Evolutionary conservation across 2,797 vertebrate genomes (phyloP).

Genomic region (Clarias fuscus): DNA sequence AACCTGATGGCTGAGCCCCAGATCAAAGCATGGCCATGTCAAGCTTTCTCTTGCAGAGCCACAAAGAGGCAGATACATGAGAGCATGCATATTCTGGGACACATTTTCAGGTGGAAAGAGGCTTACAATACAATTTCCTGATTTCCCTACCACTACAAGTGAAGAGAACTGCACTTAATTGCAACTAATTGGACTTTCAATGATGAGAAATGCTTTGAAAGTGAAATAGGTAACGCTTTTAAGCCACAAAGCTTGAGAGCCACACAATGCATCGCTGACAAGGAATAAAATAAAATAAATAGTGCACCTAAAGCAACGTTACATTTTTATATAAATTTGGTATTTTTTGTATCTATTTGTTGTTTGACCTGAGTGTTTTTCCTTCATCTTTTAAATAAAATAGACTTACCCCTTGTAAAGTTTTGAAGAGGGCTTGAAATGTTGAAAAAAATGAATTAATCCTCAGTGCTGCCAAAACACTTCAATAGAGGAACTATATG

Average conservation of each 20-base stretch:
- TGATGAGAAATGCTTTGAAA: constrained; percentile 30
- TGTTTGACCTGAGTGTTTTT: neutral
- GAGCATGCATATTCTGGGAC: constrained; percentile 58
- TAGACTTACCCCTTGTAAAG: constrained; percentile 3
- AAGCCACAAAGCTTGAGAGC: neutral
- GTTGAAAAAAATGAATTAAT: constrained; percentile 59
- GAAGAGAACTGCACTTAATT: constrained; percentile 38
- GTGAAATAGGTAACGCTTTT: constrained; percentile 33
- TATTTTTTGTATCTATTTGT: neutral
- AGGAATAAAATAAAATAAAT: neutral
- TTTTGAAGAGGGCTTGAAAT: constrained; percentile 12
- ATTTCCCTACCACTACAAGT: constrained; percentile 41
- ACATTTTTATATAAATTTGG: neutral
- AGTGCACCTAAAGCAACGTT: neutral
- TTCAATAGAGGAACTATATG: constrained; percentile 78
- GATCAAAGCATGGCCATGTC: constrained; percentile 72
- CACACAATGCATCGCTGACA: neutral
- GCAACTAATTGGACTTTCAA: constrained; percentile 31
- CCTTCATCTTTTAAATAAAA: neutral
- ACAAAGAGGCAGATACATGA: constrained; percentile 61
- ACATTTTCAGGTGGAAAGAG: constrained; percentile 58
- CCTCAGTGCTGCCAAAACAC: constrained; percentile 57
- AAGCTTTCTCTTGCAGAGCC: constrained; percentile 57
- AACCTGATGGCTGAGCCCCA: constrained; percentile 69
- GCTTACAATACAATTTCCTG: constrained; percentile 44